Evolutionary conservation across 2,888 invertebrate genomes (phyloP).

Genomic region (Drosophila infuscata): DNA sequence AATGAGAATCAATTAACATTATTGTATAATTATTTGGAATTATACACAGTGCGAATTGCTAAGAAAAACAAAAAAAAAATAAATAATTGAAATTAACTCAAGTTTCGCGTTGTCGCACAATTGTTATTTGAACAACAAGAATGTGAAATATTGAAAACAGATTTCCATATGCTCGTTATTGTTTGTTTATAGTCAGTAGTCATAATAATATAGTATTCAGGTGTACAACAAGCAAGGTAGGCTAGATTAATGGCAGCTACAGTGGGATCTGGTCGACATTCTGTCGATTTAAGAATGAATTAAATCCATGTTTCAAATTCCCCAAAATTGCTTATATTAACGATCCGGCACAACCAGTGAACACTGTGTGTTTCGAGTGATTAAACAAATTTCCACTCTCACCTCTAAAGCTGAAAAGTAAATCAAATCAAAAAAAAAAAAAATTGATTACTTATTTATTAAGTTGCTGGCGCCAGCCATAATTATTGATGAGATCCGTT

Average conservation of each 20-base stretch:
- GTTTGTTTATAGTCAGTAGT: constrained; percentile 1
- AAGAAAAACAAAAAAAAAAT: neutral
- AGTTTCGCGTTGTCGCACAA: neutral
- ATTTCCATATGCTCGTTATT: constrained; percentile 6
- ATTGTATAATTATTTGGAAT: neutral
- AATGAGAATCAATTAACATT: neutral
- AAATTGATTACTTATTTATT: constrained; percentile 61
- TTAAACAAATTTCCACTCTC: neutral
- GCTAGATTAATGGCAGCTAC: constrained; percentile 3
- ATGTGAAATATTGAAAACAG: constrained; percentile 24
- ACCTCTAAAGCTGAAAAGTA: neutral
- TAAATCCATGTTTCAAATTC: neutral
- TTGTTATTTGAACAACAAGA: neutral
- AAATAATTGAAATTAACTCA: constrained; percentile 2
- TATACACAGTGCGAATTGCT: neutral
- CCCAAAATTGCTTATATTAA: neutral
- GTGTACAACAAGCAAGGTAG: neutral
- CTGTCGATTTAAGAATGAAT: neutral
- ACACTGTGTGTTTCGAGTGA: constrained; percentile 7
- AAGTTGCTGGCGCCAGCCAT: no score
- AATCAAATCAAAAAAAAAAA: constrained; percentile 20
- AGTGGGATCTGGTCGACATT: neutral
- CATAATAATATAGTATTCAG: neutral
- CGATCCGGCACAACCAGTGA: neutral
- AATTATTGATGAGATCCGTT: constrained; percentile 5